A percentile compares a stretch with the other conserved stretches of the same genome.
Evolutionary conservation across 2,113 vertebrate species (phyloP).

Genomic region (Chrysochloris asiatica): DNA sequence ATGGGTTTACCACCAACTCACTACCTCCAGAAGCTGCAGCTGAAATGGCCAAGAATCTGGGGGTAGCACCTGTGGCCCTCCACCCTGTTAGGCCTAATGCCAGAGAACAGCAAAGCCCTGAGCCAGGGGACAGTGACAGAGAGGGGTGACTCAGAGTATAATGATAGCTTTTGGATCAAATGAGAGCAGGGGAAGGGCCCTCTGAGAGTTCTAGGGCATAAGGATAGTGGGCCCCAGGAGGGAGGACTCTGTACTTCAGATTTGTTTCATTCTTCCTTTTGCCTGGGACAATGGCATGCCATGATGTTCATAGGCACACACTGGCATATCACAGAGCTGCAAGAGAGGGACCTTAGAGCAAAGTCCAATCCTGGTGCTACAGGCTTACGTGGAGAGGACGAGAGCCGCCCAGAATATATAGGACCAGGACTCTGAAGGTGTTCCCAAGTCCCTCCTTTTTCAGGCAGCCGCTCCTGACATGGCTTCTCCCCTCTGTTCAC

Average conservation of each 20-base stretch:
- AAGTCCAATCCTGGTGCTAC: not conserved
- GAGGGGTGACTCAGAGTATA: not conserved
- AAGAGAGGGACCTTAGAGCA: not conserved
- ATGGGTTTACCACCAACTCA: not conserved
- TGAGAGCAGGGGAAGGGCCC: not conserved
- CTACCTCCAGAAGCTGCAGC: not conserved
- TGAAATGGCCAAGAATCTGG: not conserved
- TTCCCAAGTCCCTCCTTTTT: not conserved
- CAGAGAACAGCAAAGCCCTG: not conserved
- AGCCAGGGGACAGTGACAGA: not conserved
- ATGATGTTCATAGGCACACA: not conserved
- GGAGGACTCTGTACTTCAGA: not conserved
- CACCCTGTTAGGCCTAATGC: not conserved
- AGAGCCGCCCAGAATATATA: not conserved
- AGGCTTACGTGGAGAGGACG: not conserved
- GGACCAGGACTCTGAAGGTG: not conserved
- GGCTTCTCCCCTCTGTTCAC: not conserved
- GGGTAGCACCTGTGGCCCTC: not conserved
- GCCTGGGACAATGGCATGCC: not conserved
- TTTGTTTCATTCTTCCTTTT: not conserved
- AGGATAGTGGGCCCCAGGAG: not conserved
- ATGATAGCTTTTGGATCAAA: not conserved
- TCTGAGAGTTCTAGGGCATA: not conserved
- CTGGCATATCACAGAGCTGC: not conserved
- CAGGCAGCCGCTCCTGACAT: not conserved